Evolutionary conservation across 2,888 invertebrate genomes (phyloP).

Genomic region (Gastracanthus pulcherrimus): DNA sequence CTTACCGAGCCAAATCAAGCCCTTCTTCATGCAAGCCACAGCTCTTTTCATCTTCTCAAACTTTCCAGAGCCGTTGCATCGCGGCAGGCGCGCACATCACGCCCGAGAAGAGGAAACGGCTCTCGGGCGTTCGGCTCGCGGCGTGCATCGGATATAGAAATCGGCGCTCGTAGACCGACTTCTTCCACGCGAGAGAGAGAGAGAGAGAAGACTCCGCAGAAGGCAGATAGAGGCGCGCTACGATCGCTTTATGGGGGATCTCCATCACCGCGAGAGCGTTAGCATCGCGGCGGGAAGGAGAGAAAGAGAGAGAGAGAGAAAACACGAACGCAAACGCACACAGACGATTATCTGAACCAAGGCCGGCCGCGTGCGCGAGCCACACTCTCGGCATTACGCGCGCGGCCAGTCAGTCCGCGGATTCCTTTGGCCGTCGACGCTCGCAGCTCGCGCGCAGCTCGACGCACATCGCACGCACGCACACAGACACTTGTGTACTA

Average conservation of each 20-base stretch:
- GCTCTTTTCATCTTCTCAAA: too few species aligned
- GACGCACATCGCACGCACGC: not conserved
- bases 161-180: not conserved
- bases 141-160: conserved; percentile 17
- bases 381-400: not conserved
- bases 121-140: not conserved
- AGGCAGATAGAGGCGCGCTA: not conserved
- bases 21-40: too few species aligned
- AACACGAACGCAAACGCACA: not conserved
- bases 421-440: conserved; percentile 21
- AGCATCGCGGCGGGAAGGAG: not conserved
- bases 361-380: not conserved
- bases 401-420: conserved; percentile 27
- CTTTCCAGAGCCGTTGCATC: not conserved
- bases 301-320: not conserved
- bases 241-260: too few species aligned
- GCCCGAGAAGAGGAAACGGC: not conserved
- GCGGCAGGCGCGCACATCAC: too few species aligned
- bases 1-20: too few species aligned
- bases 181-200: not conserved
- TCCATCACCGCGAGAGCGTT: too few species aligned
- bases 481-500: not conserved
- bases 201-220: not conserved
- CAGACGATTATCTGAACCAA: conserved; percentile 20
- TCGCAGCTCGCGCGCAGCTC: not conserved